These are phyloP conservation scores for Drosophila hamatofila DNA, from an alignment of 2,888 invertebrate species.

Conservation along the genomic window DNA sequence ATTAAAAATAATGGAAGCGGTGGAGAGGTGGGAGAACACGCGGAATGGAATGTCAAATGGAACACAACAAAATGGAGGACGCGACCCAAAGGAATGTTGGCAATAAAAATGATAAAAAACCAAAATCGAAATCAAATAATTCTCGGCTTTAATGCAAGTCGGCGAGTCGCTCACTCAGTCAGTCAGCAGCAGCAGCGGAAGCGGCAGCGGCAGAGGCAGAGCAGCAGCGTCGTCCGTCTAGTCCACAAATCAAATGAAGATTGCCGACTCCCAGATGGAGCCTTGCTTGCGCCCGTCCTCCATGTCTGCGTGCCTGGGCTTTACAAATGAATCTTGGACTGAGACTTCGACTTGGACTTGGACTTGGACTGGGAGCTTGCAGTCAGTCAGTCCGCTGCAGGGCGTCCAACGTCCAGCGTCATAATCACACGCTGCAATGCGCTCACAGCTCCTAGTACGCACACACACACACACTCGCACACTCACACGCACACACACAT, in stretches of 20 bases:
- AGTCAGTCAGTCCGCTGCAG: slow-evolving; percentile 66
- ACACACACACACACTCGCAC: slow-evolving; percentile 7
- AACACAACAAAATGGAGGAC: slow-evolving; percentile 36
- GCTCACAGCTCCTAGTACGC: slow-evolving; percentile 32
- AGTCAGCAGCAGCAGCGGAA: not conserved
- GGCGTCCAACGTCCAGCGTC: slow-evolving; percentile 78
- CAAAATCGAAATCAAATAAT: slow-evolving; percentile 61
- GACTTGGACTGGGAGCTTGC: slow-evolving; percentile 26
- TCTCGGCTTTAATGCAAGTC: slow-evolving; percentile 37
- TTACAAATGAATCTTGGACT: slow-evolving; percentile 51
- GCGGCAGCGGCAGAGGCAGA: not conserved
- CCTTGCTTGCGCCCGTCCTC: slow-evolving; percentile 34
- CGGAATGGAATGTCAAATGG: slow-evolving; percentile 72
- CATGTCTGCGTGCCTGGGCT: slow-evolving; percentile 4
- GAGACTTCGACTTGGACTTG: slow-evolving; percentile 13
- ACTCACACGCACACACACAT: slow-evolving; percentile 5
- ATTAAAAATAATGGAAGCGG: slow-evolving; percentile 65
- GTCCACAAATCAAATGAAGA: slow-evolving; percentile 73
- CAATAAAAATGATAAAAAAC: slow-evolving; percentile 72
- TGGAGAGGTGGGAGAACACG: slow-evolving; percentile 53
- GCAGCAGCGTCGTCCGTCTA: slow-evolving; percentile 62
- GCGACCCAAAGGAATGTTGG: slow-evolving; percentile 42
- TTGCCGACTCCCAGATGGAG: slow-evolving; percentile 43
- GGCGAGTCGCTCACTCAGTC: slow-evolving; percentile 19
- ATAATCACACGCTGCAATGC: slow-evolving; percentile 73